phyloP scores from a whole-genome alignment of 2,797 vertebrate genomes.

The Microctenopoma stevenorrisi region DNA sequence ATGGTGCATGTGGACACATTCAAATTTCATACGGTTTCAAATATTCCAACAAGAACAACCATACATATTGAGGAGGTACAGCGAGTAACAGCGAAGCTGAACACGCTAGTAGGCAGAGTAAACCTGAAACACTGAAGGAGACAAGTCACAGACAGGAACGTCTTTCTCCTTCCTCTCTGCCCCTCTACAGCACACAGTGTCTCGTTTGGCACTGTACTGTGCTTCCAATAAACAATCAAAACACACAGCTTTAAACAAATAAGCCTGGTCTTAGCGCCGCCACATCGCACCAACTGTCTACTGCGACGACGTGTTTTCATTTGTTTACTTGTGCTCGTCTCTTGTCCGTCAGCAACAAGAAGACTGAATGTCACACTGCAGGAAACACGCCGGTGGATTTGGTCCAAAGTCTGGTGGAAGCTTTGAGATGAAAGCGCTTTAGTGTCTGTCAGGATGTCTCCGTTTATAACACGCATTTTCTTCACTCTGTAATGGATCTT shows the following conservation, averaged over 20 bases:
- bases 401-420: slow-evolving; percentile 17
- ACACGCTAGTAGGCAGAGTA: slow-evolving; percentile 52
- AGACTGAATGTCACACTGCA: slow-evolving; percentile 25
- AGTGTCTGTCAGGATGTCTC: slow-evolving; percentile 19
- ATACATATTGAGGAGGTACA: slow-evolving; percentile 49
- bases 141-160: slow-evolving; percentile 47
- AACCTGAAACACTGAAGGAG: slow-evolving; percentile 45
- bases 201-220: slow-evolving; percentile 61
- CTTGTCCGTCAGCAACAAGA: slow-evolving; percentile 49
- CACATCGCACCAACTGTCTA: slow-evolving; percentile 70
- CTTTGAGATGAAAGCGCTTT: slow-evolving; percentile 4
- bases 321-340: slow-evolving; percentile 42
- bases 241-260: slow-evolving; percentile 51
- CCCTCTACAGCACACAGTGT: slow-evolving; percentile 43
- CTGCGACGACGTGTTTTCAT: slow-evolving; percentile 46
- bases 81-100: slow-evolving; percentile 55
- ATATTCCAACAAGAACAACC: slow-evolving; percentile 30
- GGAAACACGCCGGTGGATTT: slow-evolving; percentile 29
- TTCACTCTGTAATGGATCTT: background rate
- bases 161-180: slow-evolving; percentile 28
- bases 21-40: slow-evolving; percentile 28
- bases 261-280: slow-evolving; percentile 59
- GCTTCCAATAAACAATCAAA: slow-evolving; percentile 65
- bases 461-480: slow-evolving; percentile 10
- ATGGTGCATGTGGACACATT: slow-evolving; percentile 12